These are phyloP conservation scores for Littorina saxatilis DNA, from an alignment of 1,140 invertebrate genomes.

Conservation along the genomic window DNA sequence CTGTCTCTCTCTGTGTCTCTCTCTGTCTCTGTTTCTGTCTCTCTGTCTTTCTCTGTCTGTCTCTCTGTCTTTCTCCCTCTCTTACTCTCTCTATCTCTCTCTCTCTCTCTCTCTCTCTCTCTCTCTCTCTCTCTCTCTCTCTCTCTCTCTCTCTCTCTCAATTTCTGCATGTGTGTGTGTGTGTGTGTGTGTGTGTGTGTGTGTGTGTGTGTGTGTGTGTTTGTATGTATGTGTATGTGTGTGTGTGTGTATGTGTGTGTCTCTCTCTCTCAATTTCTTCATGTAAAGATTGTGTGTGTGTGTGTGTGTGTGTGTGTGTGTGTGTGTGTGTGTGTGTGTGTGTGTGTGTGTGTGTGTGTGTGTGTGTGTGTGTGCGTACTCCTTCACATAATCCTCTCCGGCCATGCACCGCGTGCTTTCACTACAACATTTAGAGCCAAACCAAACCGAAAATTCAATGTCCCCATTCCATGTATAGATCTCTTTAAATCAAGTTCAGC, in stretches of 20 bases:
- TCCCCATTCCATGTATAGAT: no score
- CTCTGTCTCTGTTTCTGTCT: background rate
- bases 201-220: conserved; percentile 11
- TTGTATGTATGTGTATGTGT: background rate
- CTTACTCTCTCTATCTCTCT: no score
- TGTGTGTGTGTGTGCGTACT: background rate
- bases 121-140: background rate
- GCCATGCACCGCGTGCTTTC: no score
- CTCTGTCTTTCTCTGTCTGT: background rate
- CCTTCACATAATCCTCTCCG: no score
- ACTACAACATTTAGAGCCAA: no score
- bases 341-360: background rate
- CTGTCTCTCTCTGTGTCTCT: background rate
- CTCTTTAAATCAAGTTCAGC: no score
- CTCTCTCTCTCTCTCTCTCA: no score
- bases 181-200: conserved; percentile 23
- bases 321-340: background rate
- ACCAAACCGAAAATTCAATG: no score
- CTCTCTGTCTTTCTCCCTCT: no score
- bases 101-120: no score
- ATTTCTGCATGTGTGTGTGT: no score
- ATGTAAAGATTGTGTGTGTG: background rate
- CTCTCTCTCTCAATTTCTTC: background rate
- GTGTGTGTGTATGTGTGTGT: background rate
- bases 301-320: background rate